These are phyloP conservation scores for Tachyglossus aculeatus DNA, from an alignment of 2,797 vertebrate species.

Conservation along the genomic window DNA sequence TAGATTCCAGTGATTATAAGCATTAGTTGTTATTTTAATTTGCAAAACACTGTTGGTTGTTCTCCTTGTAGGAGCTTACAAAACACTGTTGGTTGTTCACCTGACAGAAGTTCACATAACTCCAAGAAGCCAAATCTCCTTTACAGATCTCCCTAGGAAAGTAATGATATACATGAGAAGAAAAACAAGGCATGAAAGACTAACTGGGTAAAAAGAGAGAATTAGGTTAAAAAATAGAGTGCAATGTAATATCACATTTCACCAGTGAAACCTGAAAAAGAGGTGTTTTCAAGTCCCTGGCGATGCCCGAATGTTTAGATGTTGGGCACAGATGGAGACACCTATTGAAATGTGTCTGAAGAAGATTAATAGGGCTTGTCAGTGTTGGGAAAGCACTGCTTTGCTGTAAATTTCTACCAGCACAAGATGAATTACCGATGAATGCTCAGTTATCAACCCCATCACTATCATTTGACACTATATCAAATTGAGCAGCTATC, in stretches of 20 bases:
- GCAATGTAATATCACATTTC: conserved; percentile 73
- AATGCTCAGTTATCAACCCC: conserved; percentile 84
- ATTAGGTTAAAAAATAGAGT: conserved; percentile 77
- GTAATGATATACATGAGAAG: conserved; percentile 64
- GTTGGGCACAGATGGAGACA: conserved; percentile 83
- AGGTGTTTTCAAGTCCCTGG: conserved; percentile 75
- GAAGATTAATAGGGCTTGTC: conserved; percentile 90
- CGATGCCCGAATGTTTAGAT: conserved; percentile 79
- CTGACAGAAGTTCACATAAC: conserved; percentile 46
- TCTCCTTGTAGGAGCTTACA: no score
- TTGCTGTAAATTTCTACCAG: conserved; percentile 85
- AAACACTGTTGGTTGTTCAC: conserved; percentile 47
- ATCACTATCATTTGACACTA: conserved; percentile 85
- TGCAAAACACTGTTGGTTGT: no score
- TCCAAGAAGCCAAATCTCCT: conserved; percentile 63
- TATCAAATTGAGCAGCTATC: conserved; percentile 86
- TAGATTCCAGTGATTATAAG: conserved; percentile 6
- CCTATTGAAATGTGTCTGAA: conserved; percentile 88
- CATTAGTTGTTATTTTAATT: conserved; percentile 32
- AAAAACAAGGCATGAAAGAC: conserved; percentile 73
- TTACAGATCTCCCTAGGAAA: conserved; percentile 60
- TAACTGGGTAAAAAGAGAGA: conserved; percentile 77
- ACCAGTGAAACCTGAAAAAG: conserved; percentile 75
- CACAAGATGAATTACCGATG: conserved; percentile 87
- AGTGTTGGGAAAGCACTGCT: conserved; percentile 83